These are phyloP conservation scores for Sphinx pinastri DNA, from an alignment of 2,888 invertebrate genomes.

Conservation along the genomic window DNA sequence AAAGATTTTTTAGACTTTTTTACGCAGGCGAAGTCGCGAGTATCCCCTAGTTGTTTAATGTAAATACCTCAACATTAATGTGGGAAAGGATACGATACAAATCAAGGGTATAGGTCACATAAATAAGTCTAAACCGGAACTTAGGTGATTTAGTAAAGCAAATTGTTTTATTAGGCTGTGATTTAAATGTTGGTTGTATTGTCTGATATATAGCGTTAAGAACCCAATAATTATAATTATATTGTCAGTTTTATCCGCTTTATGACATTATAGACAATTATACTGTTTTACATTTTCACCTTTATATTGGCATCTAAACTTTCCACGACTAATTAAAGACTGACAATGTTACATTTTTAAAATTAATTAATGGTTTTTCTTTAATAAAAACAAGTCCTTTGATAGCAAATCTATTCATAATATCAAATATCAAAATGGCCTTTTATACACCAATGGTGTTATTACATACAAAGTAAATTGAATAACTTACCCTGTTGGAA, in stretches of 20 bases:
- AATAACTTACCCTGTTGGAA: constrained; percentile 88
- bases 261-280: neutral
- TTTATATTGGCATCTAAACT: too few species aligned
- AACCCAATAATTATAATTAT: neutral
- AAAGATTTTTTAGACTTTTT: too few species aligned
- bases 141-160: constrained; percentile 5
- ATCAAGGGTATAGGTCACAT: constrained; percentile 15
- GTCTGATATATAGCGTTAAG: neutral
- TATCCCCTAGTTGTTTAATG: neutral
- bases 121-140: constrained; percentile 12
- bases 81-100: constrained; percentile 18
- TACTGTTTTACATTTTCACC: too few species aligned
- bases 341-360: too few species aligned
- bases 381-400: neutral
- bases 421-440: too few species aligned
- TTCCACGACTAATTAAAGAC: too few species aligned
- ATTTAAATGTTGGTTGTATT: neutral
- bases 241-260: neutral
- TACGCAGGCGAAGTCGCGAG: too few species aligned
- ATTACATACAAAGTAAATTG: neutral
- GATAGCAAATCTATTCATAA: too few species aligned
- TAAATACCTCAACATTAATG: constrained; percentile 10
- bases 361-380: too few species aligned
- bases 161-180: neutral
- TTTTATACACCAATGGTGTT: too few species aligned